phyloP scores from a whole-genome alignment of 2,888 invertebrate species.

The Brachyptera risi region DNA sequence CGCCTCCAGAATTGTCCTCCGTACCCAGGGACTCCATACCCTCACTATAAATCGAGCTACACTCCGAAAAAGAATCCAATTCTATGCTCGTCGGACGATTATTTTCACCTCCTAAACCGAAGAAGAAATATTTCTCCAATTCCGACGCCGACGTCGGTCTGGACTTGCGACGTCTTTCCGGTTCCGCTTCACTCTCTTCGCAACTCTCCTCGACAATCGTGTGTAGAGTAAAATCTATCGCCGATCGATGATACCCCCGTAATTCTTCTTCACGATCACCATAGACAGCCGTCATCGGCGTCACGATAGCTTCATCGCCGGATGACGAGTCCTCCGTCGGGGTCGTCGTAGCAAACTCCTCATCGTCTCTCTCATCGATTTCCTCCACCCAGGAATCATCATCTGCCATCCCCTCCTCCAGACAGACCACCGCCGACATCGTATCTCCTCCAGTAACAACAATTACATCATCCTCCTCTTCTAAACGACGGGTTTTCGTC shows the following conservation, averaged over 20 bases:
- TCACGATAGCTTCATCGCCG: conserved; percentile 45
- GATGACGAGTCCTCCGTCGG: conserved; percentile 55
- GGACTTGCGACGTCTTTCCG: conserved; percentile 45
- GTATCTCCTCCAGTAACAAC: conserved; percentile 67
- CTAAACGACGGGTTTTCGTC: conserved; percentile 35
- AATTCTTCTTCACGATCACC: conserved; percentile 77
- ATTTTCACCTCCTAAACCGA: conserved; percentile 72
- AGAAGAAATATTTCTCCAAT: conserved; percentile 87
- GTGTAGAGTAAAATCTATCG: conserved; percentile 84
- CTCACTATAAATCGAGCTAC: conserved; percentile 82
- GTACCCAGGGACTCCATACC: conserved; percentile 62
- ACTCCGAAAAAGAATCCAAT: conserved; percentile 58
- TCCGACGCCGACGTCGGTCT: conserved; percentile 75
- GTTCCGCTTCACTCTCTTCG: conserved; percentile 84
- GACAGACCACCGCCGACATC: conserved; percentile 65
- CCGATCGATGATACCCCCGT: conserved; percentile 74
- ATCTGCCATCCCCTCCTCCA: conserved; percentile 83
- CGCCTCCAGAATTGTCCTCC: conserved; percentile 25
- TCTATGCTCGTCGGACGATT: conserved; percentile 42
- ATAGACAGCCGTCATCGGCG: conserved; percentile 50
- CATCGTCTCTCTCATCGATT: conserved; percentile 59
- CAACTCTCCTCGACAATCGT: conserved; percentile 93
- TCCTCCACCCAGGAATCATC: conserved; percentile 92
- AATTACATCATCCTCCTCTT: conserved; percentile 52
- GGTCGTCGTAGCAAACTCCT: conserved; percentile 50